Evolutionary conservation across 64 coral and sea anemone species (phyloP).

Genomic region (Dendronephthya gigantea): DNA sequence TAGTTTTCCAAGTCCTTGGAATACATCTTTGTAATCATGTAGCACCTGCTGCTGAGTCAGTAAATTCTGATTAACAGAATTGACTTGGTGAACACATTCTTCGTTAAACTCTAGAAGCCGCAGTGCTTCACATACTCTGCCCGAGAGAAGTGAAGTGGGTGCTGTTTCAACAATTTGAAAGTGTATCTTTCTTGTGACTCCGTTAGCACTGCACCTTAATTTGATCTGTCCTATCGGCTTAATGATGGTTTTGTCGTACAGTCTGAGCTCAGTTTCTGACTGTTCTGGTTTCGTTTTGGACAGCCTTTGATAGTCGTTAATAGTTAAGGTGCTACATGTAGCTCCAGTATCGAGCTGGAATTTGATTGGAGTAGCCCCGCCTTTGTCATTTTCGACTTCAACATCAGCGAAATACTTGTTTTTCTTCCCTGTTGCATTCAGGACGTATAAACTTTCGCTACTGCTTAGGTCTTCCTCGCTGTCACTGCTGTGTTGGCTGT

Average conservation of each 20-base stretch:
- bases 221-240: slow-evolving; percentile 25
- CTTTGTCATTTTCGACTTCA: background rate
- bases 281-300: too few species aligned
- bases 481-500: background rate
- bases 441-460: slow-evolving; percentile 21
- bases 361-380: background rate
- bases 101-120: slow-evolving; percentile 13
- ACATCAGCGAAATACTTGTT: slow-evolving; percentile 21
- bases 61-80: too few species aligned
- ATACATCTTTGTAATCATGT: slow-evolving; percentile 26
- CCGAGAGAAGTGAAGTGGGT: background rate
- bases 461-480: background rate
- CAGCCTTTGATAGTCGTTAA: too few species aligned
- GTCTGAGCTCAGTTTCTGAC: slow-evolving; percentile 8
- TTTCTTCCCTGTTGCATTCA: background rate
- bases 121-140: background rate
- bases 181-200: slow-evolving; percentile 25
- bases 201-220: slow-evolving; percentile 23
- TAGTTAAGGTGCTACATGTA: slow-evolving; percentile 34
- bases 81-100: slow-evolving; percentile 38
- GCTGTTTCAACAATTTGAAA: background rate
- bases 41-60: background rate
- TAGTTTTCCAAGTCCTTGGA: slow-evolving; percentile 40
- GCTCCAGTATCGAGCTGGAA: slow-evolving; percentile 46
- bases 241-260: slow-evolving; percentile 30